These are phyloP conservation scores for Parochlus steinenii DNA, from an alignment of 2,888 invertebrate species.

Conservation along the genomic window DNA sequence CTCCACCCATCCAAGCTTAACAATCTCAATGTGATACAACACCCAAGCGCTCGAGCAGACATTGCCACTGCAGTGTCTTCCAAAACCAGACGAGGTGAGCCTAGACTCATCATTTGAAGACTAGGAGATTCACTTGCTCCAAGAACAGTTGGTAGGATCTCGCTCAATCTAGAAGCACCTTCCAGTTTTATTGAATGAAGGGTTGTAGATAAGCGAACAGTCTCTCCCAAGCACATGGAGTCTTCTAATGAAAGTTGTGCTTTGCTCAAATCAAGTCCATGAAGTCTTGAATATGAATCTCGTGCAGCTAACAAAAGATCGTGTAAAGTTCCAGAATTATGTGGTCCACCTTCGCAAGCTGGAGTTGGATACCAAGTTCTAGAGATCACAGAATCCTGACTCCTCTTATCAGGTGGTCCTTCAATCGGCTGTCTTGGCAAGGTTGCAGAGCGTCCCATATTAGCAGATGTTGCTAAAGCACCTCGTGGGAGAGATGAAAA, in stretches of 20 bases:
- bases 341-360: conserved; percentile 31
- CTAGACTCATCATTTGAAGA: conserved; percentile 36
- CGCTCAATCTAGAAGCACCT: conserved; percentile 35
- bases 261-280: conserved; percentile 37
- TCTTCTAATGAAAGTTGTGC: conserved; percentile 36
- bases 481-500: conserved; percentile 35
- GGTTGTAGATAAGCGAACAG: conserved; percentile 33
- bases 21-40: conserved; percentile 32
- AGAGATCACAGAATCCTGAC: conserved; percentile 37
- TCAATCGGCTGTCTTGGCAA: conserved; percentile 32
- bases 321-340: conserved; percentile 22
- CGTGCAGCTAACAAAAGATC: conserved; percentile 27
- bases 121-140: conserved; percentile 36
- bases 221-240: conserved; percentile 37
- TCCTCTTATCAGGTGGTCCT: conserved; percentile 30
- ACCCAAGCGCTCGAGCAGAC: conserved; percentile 21
- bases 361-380: conserved; percentile 35
- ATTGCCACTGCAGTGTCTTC: conserved; percentile 31
- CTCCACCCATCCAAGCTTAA: conserved; percentile 39
- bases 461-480: conserved; percentile 30
- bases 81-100: conserved; percentile 34
- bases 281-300: conserved; percentile 33
- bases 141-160: conserved; percentile 36
- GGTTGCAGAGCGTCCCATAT: conserved; percentile 31
- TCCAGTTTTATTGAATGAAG: conserved; percentile 36